Evolutionary conservation across 1,140 invertebrate species (phyloP).

Genomic region (Heliconius hermathena): DNA sequence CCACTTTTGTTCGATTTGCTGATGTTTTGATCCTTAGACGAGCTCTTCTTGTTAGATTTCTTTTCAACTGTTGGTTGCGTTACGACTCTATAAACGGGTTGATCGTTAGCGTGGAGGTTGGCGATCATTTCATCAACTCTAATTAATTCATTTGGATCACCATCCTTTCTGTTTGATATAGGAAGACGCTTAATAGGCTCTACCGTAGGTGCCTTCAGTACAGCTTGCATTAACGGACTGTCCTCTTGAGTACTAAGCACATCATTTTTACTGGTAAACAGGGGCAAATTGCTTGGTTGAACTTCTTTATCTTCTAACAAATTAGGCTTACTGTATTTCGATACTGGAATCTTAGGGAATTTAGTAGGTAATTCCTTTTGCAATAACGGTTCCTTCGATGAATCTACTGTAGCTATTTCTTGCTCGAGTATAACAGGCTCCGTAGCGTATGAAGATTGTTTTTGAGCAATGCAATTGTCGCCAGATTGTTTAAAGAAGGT

Average conservation of each 20-base stretch:
- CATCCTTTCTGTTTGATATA: slow-evolving; percentile 65
- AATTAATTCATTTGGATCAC: slow-evolving; percentile 66
- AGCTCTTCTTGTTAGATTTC: slow-evolving; percentile 63
- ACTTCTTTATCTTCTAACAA: slow-evolving; percentile 52
- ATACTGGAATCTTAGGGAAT: slow-evolving; percentile 38
- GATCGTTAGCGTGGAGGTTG: slow-evolving; percentile 75
- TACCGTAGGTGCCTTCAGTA: slow-evolving; percentile 64
- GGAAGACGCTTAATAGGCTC: slow-evolving; percentile 65
- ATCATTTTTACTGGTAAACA: slow-evolving; percentile 69
- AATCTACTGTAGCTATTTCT: slow-evolving; percentile 47
- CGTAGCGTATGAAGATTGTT: slow-evolving; percentile 67
- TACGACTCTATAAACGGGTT: slow-evolving; percentile 76
- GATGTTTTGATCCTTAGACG: slow-evolving; percentile 58
- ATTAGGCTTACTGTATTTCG: slow-evolving; percentile 50
- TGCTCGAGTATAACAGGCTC: slow-evolving; percentile 69
- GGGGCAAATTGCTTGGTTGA: slow-evolving; percentile 63
- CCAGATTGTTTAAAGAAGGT: slow-evolving; percentile 85
- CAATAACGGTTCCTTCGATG: slow-evolving; percentile 44
- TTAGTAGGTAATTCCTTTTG: slow-evolving; percentile 38
- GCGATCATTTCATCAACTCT: slow-evolving; percentile 71
- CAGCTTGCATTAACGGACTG: slow-evolving; percentile 69
- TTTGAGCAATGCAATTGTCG: slow-evolving; percentile 83
- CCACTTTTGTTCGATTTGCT: slow-evolving; percentile 65
- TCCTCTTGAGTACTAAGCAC: slow-evolving; percentile 68
- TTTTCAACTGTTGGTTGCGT: slow-evolving; percentile 71